Base-by-base conservation (phyloP, 2,113 vertebrate species). In the Syngnathus scovelli region DNA sequence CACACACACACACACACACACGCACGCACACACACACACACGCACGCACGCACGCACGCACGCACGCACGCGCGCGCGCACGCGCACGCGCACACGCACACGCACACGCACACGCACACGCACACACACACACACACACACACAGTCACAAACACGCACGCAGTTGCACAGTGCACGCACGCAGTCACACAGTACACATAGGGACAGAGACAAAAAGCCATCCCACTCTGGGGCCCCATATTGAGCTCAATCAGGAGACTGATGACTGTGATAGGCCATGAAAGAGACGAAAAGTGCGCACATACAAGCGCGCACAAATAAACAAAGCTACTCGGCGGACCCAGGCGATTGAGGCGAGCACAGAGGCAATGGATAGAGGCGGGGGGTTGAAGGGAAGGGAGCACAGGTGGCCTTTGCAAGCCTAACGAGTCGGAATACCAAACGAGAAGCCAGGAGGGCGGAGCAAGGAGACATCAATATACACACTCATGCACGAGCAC, bases 191-290 rank as follows among this genome's bases (percentile, higher is more conserved):
- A 33, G 27, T 33, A 33, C 27, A 33, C 27, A 3, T 33, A 33
- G 27, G 27, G 27, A 70, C 49, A 33, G 12, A 19, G 67, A 85
- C 83, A 85, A 80, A 84, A 74, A 76, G 63, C 76, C 66, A 80
- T 79, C 78, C 84, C 80, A 85, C 72, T 84, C 83, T 67, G 69
- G 80, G 81, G 74, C 84, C 84, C 74, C 78, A 58, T 84, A 74
- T 83, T 78, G 51, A 38, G 77, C 83, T 86, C 81, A 84, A 85
- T 85, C 83, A 86, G 61, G 78, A 81, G 71, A 87, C 81, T 82
- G 78, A 88, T 85, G 78, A 69, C 69, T 81, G 74, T 19, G 80
- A 86, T 85, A 87, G 75, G 64, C 75, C 71, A 78, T 75, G 75
- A 81, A 79, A 86, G 69, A 80, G 54, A 54, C 37, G 36, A 19